phyloP scores from a whole-genome alignment of 64 coral and sea anemone species.

The Stichodactyla mertensii region DNA sequence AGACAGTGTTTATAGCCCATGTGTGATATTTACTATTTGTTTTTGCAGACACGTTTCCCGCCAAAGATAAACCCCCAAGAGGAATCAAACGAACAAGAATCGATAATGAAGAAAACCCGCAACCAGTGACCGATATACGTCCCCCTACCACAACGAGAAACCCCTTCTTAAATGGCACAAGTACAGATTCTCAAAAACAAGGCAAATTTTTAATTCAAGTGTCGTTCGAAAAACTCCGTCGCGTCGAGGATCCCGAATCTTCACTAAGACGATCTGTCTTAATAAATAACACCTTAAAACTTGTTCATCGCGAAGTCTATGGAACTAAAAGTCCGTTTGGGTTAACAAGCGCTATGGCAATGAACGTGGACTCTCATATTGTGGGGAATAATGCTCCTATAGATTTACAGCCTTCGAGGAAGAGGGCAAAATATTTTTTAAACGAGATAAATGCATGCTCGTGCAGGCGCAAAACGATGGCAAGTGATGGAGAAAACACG shows the following conservation, averaged over 20 bases:
- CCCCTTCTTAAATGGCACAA: background rate
- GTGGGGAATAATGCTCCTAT: background rate
- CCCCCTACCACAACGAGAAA: constrained; percentile 1
- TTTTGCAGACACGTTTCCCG: constrained; percentile 15
- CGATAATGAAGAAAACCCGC: constrained; percentile 12
- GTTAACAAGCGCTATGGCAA: constrained; percentile 40
- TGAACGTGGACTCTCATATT: constrained; percentile 1
- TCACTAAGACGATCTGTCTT: constrained; percentile 89
- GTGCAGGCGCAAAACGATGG: background rate
- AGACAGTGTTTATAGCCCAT: background rate
- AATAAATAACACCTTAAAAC: constrained; percentile 96
- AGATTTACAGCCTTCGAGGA: background rate
- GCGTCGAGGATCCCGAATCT: constrained; percentile 85
- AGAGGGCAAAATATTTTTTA: constrained; percentile 10
- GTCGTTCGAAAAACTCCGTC: constrained; percentile 93
- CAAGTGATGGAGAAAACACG: background rate
- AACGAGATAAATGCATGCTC: background rate
- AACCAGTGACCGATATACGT: background rate
- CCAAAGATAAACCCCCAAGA: constrained; percentile 12
- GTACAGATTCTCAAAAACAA: constrained; percentile 27
- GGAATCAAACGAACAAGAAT: background rate
- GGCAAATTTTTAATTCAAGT: constrained; percentile 76
- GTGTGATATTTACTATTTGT: background rate
- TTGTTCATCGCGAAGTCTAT: constrained; percentile 82
- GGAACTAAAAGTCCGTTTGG: constrained; percentile 71